Evolutionary conservation across 2,888 invertebrate genomes (phyloP), one percentile per base, ranked within the genome.

Genomic region (Oligia strigilis): DNA sequence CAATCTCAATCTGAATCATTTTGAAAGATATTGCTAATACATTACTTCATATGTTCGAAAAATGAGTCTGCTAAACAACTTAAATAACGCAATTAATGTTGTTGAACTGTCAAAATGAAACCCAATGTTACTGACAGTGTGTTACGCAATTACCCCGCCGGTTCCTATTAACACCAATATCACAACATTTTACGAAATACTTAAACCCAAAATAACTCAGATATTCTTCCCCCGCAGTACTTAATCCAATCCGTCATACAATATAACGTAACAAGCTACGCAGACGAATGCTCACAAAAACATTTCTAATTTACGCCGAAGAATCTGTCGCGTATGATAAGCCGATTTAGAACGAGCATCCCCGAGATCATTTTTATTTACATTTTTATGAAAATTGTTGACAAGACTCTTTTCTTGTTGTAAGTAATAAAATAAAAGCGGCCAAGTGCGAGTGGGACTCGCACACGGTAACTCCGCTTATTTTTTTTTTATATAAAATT

Each of bases 281-380:
- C 65, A 66, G 23, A 40, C 46, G 29, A 62, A 62, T 74, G 23
- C 82, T 60, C 72, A 66, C 58, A 76, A 72, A 74, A 81, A 74
- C 71, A 81, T 83, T 88, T 81, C 87, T 87, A 85, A 87, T 81
- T 79, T 85, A 79, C 78, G 64, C 55, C 49, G n/a, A 81, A 79
- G 73, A 78, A 83, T 77, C 77, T 80, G 77, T 78, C 72, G 64
- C 70, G 66, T 74, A 65, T 67, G 84, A 78, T 87, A 85, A 85
- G 75, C 85, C 85, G 85, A 84, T 81, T 87, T 84, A 52, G 75
- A 78, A 84, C 65, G 81, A 76, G 64, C 40, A 62, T 84, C 74
- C 49, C 19, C 52, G 66, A 86, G 65, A 66, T 75, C 78, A 77
- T 72, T 46, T 46, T 75, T 86, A 83, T 85, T 87, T 84, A 84